These are phyloP conservation scores for Coenonympha glycerion DNA, from an alignment of 2,888 invertebrate genomes.

Conservation along the genomic window DNA sequence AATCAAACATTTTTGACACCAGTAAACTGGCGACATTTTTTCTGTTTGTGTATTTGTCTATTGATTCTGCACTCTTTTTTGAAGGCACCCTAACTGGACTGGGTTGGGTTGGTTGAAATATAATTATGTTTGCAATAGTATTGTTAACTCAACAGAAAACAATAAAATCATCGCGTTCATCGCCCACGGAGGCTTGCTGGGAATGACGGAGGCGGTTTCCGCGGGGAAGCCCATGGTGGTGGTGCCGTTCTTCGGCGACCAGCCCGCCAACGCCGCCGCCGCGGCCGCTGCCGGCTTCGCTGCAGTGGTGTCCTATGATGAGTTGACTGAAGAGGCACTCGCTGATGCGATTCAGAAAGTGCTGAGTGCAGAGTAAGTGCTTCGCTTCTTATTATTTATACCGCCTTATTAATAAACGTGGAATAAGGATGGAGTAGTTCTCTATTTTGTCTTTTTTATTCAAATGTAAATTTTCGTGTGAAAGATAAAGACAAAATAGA, in stretches of 20 bases:
- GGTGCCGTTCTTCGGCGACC: conserved; percentile 80
- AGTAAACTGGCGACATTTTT: no score
- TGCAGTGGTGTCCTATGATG: conserved; percentile 62
- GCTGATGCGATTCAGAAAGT: conserved; percentile 66
- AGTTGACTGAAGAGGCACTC: conserved; percentile 69
- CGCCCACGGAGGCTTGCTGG: conserved; percentile 78
- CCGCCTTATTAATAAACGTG: no score
- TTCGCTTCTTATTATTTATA: no score
- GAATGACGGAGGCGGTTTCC: conserved; percentile 77
- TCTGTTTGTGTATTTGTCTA: no score
- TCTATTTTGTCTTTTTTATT: no score
- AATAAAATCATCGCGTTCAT: conserved; percentile 77
- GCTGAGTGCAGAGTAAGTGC: conserved; percentile 72
- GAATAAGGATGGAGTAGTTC: no score
- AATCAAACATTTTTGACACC: no score
- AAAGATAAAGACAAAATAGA: no score
- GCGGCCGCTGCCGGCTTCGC: conserved; percentile 71
- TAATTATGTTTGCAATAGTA: conserved; percentile 17
- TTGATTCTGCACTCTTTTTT: no score
- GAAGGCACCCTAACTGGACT: no score
- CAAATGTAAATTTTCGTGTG: no score
- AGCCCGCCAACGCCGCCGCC: conserved; percentile 73
- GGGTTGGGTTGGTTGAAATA: no score
- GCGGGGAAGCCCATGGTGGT: conserved; percentile 78
- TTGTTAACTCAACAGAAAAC: conserved; percentile 59